Base-by-base conservation (phyloP, 2,113 vertebrate genomes). In the Drymodes brunneopygia region DNA sequence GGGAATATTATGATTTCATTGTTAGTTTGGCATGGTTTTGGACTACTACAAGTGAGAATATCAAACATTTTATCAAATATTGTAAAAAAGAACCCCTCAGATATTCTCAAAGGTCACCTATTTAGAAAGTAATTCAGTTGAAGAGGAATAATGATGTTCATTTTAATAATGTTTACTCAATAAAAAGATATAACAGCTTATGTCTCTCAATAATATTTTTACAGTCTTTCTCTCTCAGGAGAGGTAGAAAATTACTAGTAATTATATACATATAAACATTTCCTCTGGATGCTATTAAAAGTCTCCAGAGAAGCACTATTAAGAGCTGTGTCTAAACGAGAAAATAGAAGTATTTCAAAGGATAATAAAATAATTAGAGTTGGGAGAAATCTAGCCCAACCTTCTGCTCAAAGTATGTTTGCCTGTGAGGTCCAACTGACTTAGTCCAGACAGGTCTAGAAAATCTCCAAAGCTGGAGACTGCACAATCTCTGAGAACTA, bases 221-320 rank as follows among this genome's bases (percentile, higher is more conserved):
- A 88, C 16, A 54, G 11, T 45, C 28, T 87, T 64, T 83, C 35
- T 89, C 50, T 90, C 79, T 67, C 80, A 87, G 70, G 89, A 92
- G 81, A 92, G 7, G 50, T 27, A 89, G 86, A 91, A 94, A 85
- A 95, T 85, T 91, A 56, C 40, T 72, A 72, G 57, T 28, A 91
- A 95, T 96, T 95, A 89, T 10, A 4, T 48, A 82, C 38, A 48
- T 71, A 81, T 72, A 96, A 95, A 91, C 24, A 85, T 89, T 95
- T 95, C 66, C 61, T 91, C 78, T 85, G 51, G 25, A 92, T 91
- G 62, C 7, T 92, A 45, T 72, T 94, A 85, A 64, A 96, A 79
- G 57, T 79, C 75, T 89, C 77, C 12, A 60, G 73, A 92, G 81
- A 91, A 81, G 40, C 22, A 23, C 29, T 78, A 60, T 56, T 50